These are phyloP conservation scores for Villa cingulata DNA, from an alignment of 2,888 invertebrate species.

Conservation along the genomic window DNA sequence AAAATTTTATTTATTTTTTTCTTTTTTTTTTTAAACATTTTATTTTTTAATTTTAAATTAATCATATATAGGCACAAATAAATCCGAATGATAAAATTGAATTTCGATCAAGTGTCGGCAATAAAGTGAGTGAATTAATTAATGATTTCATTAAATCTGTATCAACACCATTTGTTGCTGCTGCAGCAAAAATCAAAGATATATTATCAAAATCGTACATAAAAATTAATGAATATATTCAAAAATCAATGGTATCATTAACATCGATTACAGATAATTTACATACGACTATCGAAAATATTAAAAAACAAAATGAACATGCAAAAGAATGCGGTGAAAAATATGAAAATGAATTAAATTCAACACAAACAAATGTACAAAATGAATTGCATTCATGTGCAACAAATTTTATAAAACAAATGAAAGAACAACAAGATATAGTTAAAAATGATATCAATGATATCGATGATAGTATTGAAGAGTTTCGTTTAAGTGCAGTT, in stretches of 20 bases:
- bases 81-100: background rate
- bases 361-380: background rate
- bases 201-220: background rate
- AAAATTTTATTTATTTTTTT: too few relatives aligned
- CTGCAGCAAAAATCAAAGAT: background rate
- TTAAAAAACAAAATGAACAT: conserved; percentile 1
- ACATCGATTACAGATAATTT: background rate
- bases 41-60: too few relatives aligned
- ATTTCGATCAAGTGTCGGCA: too few relatives aligned
- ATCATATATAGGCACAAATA: background rate
- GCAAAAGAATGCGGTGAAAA: background rate
- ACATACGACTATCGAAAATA: background rate
- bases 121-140: background rate
- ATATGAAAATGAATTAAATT: background rate
- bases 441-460: background rate
- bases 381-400: background rate
- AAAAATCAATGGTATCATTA: background rate
- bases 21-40: background rate
- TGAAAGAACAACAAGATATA: background rate
- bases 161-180: background rate
- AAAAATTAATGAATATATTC: background rate
- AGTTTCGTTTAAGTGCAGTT: background rate
- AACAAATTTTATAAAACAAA: background rate
- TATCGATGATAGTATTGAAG: background rate
- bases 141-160: background rate